phyloP scores from a whole-genome alignment of 2,888 invertebrate species.

The Parnassius orleans region DNA sequence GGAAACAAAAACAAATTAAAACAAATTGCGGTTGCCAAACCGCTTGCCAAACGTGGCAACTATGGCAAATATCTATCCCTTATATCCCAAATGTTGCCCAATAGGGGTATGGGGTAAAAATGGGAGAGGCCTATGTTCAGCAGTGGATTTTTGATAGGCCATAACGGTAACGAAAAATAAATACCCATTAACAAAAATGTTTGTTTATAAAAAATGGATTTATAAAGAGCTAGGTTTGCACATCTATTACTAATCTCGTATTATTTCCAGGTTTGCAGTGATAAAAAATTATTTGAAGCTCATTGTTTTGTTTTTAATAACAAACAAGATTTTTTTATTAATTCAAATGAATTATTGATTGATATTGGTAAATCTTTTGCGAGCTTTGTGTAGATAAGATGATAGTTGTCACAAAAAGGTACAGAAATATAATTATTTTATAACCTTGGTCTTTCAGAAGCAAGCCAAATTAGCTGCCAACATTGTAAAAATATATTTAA shows the following conservation, averaged over 20 bases:
- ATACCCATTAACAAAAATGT: too few species aligned
- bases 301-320: conserved; percentile 20
- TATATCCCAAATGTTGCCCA: too few species aligned
- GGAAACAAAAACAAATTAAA: too few species aligned
- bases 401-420: neutral
- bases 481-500: conserved; percentile 52
- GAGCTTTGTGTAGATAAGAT: neutral
- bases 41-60: too few species aligned
- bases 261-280: conserved; percentile 11
- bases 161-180: too few species aligned
- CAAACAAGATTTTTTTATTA: conserved; percentile 9
- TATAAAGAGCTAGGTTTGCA: too few species aligned
- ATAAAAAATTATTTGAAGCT: conserved; percentile 13
- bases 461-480: conserved; percentile 46
- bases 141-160: too few species aligned
- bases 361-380: conserved; percentile 16
- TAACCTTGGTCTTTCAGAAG: conserved; percentile 42
- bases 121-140: too few species aligned
- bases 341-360: conserved; percentile 10
- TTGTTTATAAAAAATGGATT: too few species aligned
- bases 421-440: neutral
- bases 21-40: too few species aligned
- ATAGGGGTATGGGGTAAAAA: too few species aligned
- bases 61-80: too few species aligned
- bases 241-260: neutral